Conservation (phyloP, 2,797 vertebrate species). For the Oryzias dopingdopingensis region DNA sequence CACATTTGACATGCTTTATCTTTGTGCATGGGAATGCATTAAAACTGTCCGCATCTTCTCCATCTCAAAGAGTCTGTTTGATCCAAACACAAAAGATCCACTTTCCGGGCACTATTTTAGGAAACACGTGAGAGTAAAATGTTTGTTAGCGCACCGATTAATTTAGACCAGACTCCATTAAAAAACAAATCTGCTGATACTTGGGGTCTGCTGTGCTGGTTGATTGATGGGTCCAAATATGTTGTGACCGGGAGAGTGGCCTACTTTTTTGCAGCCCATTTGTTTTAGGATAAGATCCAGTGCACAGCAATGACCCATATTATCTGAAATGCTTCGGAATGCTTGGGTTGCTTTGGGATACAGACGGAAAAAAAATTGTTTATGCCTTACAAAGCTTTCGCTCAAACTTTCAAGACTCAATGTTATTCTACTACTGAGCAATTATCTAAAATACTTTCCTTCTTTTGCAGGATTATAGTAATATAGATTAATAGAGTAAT, state of each 20-base stretch:
- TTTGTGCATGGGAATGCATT: constrained; percentile 75
- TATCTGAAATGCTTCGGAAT: constrained; percentile 43
- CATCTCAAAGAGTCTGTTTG: constrained; percentile 51
- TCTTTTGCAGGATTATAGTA: too few relatives aligned
- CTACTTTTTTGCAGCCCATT: constrained; percentile 58
- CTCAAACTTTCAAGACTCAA: constrained; percentile 7
- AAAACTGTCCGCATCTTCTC: constrained; percentile 59
- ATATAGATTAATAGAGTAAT: too few relatives aligned
- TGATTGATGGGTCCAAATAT: constrained; percentile 54
- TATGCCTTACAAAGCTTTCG: constrained; percentile 25
- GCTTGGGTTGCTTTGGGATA: constrained; percentile 23
- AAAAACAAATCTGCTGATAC: constrained; percentile 41
- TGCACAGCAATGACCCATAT: constrained; percentile 55
- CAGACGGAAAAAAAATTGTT: constrained; percentile 17
- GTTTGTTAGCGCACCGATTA: constrained; percentile 55
- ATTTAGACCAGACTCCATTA: constrained; percentile 41
- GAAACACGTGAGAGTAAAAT: constrained; percentile 62
- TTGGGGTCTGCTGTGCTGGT: constrained; percentile 37
- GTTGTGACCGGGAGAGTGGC: constrained; percentile 47
- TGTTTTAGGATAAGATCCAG: constrained; percentile 54
- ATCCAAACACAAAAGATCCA: constrained; percentile 54
- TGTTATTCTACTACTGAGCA: too few relatives aligned
- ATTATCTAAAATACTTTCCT: too few relatives aligned
- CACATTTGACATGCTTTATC: constrained; percentile 80
- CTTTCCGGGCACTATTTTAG: constrained; percentile 77